phyloP scores from a whole-genome alignment of 2,113 vertebrate species.

The Saimiri boliviensis region DNA sequence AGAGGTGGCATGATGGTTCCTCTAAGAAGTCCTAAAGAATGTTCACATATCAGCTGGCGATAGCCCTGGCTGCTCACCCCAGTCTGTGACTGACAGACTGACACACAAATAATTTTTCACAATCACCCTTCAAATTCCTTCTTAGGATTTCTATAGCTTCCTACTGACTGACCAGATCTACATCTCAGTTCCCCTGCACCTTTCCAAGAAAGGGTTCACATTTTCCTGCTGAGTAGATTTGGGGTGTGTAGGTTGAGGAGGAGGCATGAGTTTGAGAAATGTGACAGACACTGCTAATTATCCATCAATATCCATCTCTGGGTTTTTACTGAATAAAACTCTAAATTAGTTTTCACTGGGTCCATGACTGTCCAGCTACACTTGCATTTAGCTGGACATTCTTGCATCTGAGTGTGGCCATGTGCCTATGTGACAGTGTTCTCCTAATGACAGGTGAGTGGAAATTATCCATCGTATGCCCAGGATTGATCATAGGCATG shows the following conservation, averaged over 20 bases:
- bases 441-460: not conserved
- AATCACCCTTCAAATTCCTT: not conserved
- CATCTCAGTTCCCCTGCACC: not conserved
- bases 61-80: not conserved
- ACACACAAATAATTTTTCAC: not conserved
- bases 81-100: not conserved
- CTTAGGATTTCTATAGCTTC: not conserved
- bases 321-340: conserved; percentile 24
- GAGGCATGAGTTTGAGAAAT: not conserved
- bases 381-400: not conserved
- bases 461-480: not conserved
- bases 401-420: not conserved
- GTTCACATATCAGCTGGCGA: accelerated
- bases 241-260: not conserved
- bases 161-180: not conserved
- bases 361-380: not conserved
- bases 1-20: not conserved
- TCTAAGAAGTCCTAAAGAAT: not conserved
- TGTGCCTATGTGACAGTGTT: not conserved
- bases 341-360: not conserved
- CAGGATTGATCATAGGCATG: not conserved
- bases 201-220: not conserved
- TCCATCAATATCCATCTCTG: not conserved
- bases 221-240: not conserved
- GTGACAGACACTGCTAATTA: not conserved